Evolutionary conservation across 2,113 vertebrate species (phyloP), one percentile per base, ranked within the genome.

Genomic region (Reinhardtius hippoglossoides): DNA sequence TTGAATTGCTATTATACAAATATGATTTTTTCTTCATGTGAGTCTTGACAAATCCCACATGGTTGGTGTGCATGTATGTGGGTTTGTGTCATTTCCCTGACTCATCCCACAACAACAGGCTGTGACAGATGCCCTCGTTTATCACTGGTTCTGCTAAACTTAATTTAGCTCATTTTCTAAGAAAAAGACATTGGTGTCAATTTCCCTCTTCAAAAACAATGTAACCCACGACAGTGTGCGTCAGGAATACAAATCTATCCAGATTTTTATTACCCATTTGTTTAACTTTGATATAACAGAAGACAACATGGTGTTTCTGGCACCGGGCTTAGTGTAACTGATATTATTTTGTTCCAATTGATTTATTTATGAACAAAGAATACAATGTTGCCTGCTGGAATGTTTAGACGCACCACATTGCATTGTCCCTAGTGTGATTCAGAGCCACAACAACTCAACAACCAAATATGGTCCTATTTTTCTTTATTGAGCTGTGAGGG

Each of bases 391-490:
- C 80, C 57, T 86, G 81, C 67, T 82, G 84, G 80, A 90, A 89
- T 92, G 89, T 88, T 85, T 78, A 85, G 83, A 91, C 40, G 66
- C 82, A 87, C 77, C 84, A 80, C 83, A 88, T 84, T 81, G 65
- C 72, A 77, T 88, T 80, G 88, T 89, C 87, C 81, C 81, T 76
- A 42, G 83, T 81, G 75, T 81, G 90, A 92, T 88, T 85, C 85
- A 83, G 76, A 89, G 83, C 58, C 80, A 85, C 74, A 88, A 85
- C 64, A 52, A 65, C 82, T 86, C 74, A 74, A 79, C 76, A 18
- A 74, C 91, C 91, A 91, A 93, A 93, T 94, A 94, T 91, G 91
- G 92, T 79, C 59, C 70, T 91, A 82, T 89, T 92, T 89, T 82
- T 85, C 84, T 85, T 80, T 81, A 89, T 87, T 80, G 77, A 67